Evolutionary conservation across 2,797 vertebrate species (phyloP).

Genomic region (Pantherophis vulpinus): DNA sequence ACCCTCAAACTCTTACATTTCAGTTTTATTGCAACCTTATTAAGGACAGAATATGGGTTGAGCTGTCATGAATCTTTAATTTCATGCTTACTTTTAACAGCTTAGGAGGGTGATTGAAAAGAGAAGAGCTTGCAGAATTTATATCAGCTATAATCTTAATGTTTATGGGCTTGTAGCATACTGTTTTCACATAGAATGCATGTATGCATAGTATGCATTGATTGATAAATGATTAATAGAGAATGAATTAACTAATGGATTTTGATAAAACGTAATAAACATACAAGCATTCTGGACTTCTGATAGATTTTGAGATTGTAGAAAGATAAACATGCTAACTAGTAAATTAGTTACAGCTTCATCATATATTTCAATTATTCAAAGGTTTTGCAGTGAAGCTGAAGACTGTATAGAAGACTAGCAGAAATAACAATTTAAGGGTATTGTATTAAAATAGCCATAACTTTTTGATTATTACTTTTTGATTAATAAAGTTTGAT

Average conservation of each 20-base stretch:
- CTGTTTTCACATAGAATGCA: background rate
- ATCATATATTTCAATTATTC: background rate
- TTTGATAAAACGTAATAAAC: background rate
- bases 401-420: background rate
- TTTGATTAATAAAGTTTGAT: background rate
- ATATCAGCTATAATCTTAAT: background rate
- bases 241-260: background rate
- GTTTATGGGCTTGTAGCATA: background rate
- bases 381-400: background rate
- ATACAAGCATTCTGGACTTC: background rate
- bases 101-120: background rate
- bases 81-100: conserved; percentile 12
- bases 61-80: conserved; percentile 32
- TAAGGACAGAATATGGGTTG: conserved; percentile 9
- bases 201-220: too few species aligned
- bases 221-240: background rate
- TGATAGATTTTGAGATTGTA: background rate
- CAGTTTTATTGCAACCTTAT: background rate
- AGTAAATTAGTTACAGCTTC: background rate
- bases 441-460: background rate
- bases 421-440: background rate
- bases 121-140: conserved; percentile 14
- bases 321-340: background rate
- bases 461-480: background rate
- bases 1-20: background rate